A percentile compares a stretch with the other conserved stretches of the same genome.
phyloP scores from a whole-genome alignment of 2,797 vertebrate genomes.

The Pogonophryne albipinna region DNA sequence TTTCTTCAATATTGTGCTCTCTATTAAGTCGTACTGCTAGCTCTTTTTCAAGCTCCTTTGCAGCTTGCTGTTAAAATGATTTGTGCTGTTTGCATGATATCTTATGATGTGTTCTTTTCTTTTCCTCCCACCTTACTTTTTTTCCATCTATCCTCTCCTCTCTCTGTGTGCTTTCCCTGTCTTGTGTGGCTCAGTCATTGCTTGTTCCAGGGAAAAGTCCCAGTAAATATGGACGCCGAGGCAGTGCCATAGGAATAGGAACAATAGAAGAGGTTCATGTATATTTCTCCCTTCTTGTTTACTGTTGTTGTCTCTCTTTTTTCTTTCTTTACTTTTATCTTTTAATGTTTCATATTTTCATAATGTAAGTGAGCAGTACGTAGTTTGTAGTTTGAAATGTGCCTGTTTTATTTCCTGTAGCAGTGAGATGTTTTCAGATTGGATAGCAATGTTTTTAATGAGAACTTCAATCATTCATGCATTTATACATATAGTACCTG shows the following conservation, averaged over 20 bases:
- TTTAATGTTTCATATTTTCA: slow-evolving; percentile 6
- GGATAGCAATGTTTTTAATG: slow-evolving; percentile 4
- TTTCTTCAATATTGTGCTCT: slow-evolving; percentile 37
- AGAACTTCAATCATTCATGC: slow-evolving; percentile 29
- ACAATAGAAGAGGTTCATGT: slow-evolving; percentile 98
- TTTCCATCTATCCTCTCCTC: slow-evolving; percentile 57
- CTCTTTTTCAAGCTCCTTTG: slow-evolving; percentile 48
- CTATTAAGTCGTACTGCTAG: slow-evolving; percentile 26
- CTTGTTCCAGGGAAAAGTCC: slow-evolving; percentile 97
- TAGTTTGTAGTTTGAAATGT: slow-evolving; percentile 28
- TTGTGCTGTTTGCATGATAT: slow-evolving; percentile 68
- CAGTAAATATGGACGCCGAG: slow-evolving; percentile 97
- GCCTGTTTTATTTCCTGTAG: slow-evolving; percentile 16
- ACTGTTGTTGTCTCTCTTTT: slow-evolving; percentile 3
- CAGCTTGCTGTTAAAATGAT: slow-evolving; percentile 62
- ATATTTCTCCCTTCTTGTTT: slow-evolving; percentile 79
- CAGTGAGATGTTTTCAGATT: slow-evolving; percentile 25
- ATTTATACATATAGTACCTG: slow-evolving; percentile 26
- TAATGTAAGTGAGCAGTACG: slow-evolving; percentile 23
- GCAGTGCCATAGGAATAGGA: slow-evolving; percentile 99
- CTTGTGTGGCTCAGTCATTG: slow-evolving; percentile 91
- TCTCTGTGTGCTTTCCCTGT: slow-evolving; percentile 56
- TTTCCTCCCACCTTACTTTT: slow-evolving; percentile 62
- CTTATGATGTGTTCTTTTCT: slow-evolving; percentile 71
- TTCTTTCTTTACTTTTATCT: slow-evolving; percentile 34